Evolutionary conservation across 2,113 vertebrate species (phyloP).

Genomic region (Nothocercus nigrocapillus): DNA sequence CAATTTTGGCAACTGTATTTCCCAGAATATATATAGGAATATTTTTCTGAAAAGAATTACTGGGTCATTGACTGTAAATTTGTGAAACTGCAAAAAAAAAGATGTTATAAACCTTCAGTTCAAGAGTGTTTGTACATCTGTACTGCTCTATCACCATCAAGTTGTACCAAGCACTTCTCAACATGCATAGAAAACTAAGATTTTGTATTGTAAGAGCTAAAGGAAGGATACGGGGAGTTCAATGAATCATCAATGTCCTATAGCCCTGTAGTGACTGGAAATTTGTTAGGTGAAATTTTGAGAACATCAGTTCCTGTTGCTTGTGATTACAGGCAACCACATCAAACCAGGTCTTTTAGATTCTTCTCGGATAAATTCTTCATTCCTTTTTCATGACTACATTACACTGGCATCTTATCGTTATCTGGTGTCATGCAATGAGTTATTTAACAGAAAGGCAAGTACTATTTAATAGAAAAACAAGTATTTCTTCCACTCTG

Average conservation of each 20-base stretch:
- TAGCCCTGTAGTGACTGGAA: background rate
- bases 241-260: background rate
- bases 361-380: background rate
- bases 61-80: background rate
- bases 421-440: background rate
- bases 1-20: background rate
- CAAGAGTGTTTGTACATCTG: background rate
- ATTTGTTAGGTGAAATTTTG: background rate
- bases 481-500: background rate
- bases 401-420: background rate
- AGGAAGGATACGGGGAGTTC: background rate
- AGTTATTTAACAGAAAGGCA: background rate
- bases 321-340: background rate
- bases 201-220: background rate
- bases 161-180: background rate
- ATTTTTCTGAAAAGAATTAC: background rate
- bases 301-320: background rate
- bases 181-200: background rate
- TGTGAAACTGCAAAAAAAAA: background rate
- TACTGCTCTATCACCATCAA: background rate
- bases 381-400: background rate
- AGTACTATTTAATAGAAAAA: slow-evolving; percentile 1
- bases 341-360: background rate
- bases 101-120: background rate
- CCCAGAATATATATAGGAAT: background rate